Evolutionary conservation across 2,797 vertebrate species (phyloP).

Genomic region (Sebastiscus albofasciatus): DNA sequence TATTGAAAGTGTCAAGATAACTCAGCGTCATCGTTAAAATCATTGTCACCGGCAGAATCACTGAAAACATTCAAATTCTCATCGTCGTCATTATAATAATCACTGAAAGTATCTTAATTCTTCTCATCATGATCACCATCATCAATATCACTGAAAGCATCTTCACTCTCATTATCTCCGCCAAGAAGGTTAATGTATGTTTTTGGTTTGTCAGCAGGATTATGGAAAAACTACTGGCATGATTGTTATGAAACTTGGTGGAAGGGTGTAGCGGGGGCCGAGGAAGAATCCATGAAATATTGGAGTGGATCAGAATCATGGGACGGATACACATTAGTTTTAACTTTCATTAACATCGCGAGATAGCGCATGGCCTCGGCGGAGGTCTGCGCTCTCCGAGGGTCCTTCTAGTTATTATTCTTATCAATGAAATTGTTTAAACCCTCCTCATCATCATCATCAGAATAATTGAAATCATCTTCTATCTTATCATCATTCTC

Average conservation of each 20-base stretch:
- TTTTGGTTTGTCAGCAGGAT: neutral
- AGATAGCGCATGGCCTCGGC: neutral
- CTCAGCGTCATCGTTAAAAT: neutral
- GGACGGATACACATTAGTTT: neutral
- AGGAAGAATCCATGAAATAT: accelerated
- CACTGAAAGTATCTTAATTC: neutral
- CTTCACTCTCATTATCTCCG: neutral
- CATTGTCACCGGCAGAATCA: neutral
- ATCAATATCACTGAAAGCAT: neutral
- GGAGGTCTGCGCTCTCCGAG: neutral
- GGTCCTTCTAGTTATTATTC: neutral
- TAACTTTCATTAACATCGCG: accelerated
- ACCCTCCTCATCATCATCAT: neutral
- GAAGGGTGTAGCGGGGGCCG: neutral
- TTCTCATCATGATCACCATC: neutral
- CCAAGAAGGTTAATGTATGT: neutral
- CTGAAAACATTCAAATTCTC: neutral
- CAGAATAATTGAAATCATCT: neutral
- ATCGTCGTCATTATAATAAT: neutral
- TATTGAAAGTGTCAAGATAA: neutral
- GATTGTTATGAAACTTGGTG: neutral
- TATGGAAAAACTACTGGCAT: neutral
- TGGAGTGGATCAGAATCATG: accelerated
- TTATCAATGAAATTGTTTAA: neutral
- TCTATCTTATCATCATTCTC: neutral